Evolutionary conservation across 1,140 invertebrate genomes (phyloP), one percentile per base, ranked within the genome.

Genomic region (Homalodisca vitripennis): DNA sequence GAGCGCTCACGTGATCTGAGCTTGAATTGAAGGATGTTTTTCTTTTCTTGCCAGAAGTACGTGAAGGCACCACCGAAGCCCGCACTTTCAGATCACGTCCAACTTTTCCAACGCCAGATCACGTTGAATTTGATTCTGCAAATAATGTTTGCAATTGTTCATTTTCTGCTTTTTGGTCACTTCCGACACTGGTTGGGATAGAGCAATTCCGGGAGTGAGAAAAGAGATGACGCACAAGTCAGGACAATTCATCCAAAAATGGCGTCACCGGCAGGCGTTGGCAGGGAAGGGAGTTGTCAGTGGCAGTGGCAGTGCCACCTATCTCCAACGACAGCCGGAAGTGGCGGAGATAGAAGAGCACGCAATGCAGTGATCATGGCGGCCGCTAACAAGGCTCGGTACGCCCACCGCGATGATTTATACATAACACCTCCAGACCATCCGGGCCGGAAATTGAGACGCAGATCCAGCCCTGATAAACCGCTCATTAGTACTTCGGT

Each of bases 391-490:
- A 60, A 60, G 55, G 22, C 55, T 22, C 14, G 3, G 48, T 30
- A 60, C 55, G 55, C 55, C 55, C 55, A 51, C 48, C 55, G 22
- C 27, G 55, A 60, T 60, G 55, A 60, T 60, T 60, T 60, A 60
- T 60, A 26, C 24, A 60, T 13, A 60, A 26, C 55, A 51, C 48
- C 48, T 51, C 48, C 48, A 51, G 17, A 14, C 14, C 48, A 51
- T 51, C 48, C n/a, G n/a, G 6, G 27, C 55, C 22, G 55, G 55
- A 60, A 60, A 60, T 60, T 60, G 55, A 60, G 55, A 60, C 55
- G 55, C 55, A 60, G 55, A 60, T 60, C 55, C 22, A 13, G 29
- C 55, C 6, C 3, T 60, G 55, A 60, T 60, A 60, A 60, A 60
- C 55, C 14, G 55, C 55, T 60, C 55, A 60, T 60, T 60, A 60